These are phyloP conservation scores for Meteorus sp. DNA, from an alignment of 1,140 invertebrate genomes.

Conservation along the genomic window DNA sequence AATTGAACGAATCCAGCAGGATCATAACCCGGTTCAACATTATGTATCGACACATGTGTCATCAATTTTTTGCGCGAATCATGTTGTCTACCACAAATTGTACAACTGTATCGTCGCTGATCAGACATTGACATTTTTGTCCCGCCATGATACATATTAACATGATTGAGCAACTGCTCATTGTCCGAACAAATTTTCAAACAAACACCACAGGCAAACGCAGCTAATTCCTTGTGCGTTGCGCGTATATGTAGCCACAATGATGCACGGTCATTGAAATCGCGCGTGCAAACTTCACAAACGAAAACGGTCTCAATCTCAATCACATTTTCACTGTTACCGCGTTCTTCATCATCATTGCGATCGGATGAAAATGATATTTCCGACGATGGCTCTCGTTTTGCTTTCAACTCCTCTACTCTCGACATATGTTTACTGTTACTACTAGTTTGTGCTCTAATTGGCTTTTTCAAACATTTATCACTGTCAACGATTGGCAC, in stretches of 20 bases:
- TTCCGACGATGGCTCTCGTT: constrained; percentile 9
- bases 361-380: constrained; percentile 11
- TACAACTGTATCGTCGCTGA: constrained; percentile 56
- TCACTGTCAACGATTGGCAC: constrained; percentile 48
- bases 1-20: constrained; percentile 60
- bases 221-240: constrained; percentile 61
- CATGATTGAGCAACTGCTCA: constrained; percentile 58
- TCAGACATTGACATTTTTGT: constrained; percentile 51
- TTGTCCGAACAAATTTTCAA: constrained; percentile 60
- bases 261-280: constrained; percentile 60
- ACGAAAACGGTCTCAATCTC: constrained; percentile 57
- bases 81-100: constrained; percentile 65
- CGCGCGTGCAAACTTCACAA: constrained; percentile 60
- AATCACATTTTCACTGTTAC: constrained; percentile 42
- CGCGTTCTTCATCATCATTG: constrained; percentile 42
- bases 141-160: constrained; percentile 57
- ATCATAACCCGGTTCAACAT: constrained; percentile 57
- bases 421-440: constrained; percentile 28
- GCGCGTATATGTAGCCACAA: constrained; percentile 63
- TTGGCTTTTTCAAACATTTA: constrained; percentile 43
- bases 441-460: constrained; percentile 29
- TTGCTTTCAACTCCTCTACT: constrained; percentile 9
- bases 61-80: constrained; percentile 63
- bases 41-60: constrained; percentile 63
- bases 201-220: constrained; percentile 64